Percentiles rank a stretch among this genome's conserved stretches.
Evolutionary conservation across 2,113 vertebrate genomes (phyloP).

Genomic region (Chaetorhynchus papuensis): DNA sequence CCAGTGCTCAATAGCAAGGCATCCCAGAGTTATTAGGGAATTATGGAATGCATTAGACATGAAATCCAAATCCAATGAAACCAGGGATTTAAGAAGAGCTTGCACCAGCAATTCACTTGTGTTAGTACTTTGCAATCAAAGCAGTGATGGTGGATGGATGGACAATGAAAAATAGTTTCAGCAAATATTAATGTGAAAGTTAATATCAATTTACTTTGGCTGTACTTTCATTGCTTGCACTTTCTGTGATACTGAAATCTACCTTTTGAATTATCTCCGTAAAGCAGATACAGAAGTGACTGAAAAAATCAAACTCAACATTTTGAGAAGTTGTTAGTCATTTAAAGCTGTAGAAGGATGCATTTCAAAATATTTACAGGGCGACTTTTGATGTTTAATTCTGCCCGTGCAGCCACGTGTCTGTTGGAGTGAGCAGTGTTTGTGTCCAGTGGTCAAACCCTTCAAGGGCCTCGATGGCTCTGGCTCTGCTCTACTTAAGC

Average conservation of each 20-base stretch:
- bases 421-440: neutral
- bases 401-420: neutral
- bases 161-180: slow-evolving; percentile 1
- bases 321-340: neutral
- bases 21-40: neutral
- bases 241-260: neutral
- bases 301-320: neutral
- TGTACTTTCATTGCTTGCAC: neutral
- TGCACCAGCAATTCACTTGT: neutral
- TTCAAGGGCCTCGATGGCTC: neutral
- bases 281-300: neutral
- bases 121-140: neutral
- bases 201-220: neutral
- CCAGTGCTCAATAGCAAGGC: neutral
- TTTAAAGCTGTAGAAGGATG: neutral
- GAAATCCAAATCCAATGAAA: slow-evolving; percentile 11
- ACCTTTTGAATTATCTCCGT: neutral
- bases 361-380: neutral
- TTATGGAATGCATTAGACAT: neutral
- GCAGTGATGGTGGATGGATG: neutral
- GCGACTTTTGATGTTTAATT: neutral
- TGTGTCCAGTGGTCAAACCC: neutral
- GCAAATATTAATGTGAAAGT: neutral
- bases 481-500: neutral
- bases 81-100: neutral